Evolutionary conservation across 2,888 invertebrate species (phyloP), one percentile per base, ranked within the genome.

Genomic region (Euplexia lucipara): DNA sequence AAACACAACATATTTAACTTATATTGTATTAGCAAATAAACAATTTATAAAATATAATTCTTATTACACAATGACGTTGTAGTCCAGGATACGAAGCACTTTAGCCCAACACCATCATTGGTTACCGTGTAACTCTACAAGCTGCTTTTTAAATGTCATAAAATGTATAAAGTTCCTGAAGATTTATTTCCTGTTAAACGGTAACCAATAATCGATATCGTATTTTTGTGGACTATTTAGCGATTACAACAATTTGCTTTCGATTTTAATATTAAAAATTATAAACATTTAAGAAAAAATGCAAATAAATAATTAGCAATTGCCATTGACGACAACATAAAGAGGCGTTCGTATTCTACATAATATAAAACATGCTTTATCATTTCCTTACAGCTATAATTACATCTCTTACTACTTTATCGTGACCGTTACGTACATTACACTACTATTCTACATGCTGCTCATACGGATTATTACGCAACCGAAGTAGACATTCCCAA

Each of bases 21-120:
- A 67, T 99, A 99, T 90, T 94, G 93, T 95, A 95, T 95, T 95
- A 95, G 95, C 95, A 95, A 95, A 95, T 95, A 95, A 95, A 95
- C 95, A 95, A 94, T 94, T 93, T 92, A 94, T 95, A 95, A 95
- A 95, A 95, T 94, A 94, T 94, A 93, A 92, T 75, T 92, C 91
- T 91, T 91, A 92, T 87, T 91, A 91, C 89, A 94, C 88, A 91
- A 88, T 89, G 92, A 92, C 90, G 87, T 90, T 85, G 85, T 89
- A 91, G 89, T 92, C 92, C 90, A 83, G 82, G 84, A 87, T 86
- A 88, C 86, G 83, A 89, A 90, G 90, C 91, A 88, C 84, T 83
- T 85, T 79, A 79, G 70, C 57, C 81, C 63, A 62, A 83, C 77
- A 70, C 75, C 74, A 78, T 72, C 82, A 87, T 85, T 87, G 86